Evolutionary conservation across 2,113 vertebrate species (phyloP).

Genomic region (Apteryx mantelli): DNA sequence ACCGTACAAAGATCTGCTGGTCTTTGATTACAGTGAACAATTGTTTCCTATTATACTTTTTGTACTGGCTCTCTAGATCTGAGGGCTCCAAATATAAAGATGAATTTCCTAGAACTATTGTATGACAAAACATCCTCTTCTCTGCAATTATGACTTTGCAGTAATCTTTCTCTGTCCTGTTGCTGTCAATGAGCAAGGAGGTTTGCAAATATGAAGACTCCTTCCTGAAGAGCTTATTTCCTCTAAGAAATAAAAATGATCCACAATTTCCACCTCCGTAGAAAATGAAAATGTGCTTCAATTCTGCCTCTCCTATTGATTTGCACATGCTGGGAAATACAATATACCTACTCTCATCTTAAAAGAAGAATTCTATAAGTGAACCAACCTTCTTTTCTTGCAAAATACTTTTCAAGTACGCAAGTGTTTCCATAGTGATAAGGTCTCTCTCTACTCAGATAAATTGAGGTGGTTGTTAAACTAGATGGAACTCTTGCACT

Average conservation of each 20-base stretch:
- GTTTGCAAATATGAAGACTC: background rate
- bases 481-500: background rate
- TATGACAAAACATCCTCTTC: background rate
- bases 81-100: background rate
- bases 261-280: background rate
- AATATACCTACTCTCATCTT: background rate
- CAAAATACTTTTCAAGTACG: slow-evolving; percentile 12
- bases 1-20: background rate
- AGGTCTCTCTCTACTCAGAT: background rate
- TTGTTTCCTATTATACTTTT: background rate
- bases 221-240: background rate
- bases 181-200: background rate
- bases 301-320: slow-evolving; percentile 14
- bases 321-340: slow-evolving; percentile 25
- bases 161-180: background rate
- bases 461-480: slow-evolving; percentile 18
- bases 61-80: background rate
- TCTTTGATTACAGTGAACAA: background rate
- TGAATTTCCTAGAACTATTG: background rate
- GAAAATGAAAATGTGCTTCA: slow-evolving; percentile 25
- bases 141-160: background rate
- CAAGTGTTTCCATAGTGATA: slow-evolving; percentile 58
- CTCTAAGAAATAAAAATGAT: background rate
- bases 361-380: slow-evolving; percentile 14
- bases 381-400: background rate